A percentile compares a stretch with the other conserved stretches of the same genome.
Evolutionary conservation across 2,797 vertebrate genomes (phyloP).

Genomic region (Sparidentex hasta): DNA sequence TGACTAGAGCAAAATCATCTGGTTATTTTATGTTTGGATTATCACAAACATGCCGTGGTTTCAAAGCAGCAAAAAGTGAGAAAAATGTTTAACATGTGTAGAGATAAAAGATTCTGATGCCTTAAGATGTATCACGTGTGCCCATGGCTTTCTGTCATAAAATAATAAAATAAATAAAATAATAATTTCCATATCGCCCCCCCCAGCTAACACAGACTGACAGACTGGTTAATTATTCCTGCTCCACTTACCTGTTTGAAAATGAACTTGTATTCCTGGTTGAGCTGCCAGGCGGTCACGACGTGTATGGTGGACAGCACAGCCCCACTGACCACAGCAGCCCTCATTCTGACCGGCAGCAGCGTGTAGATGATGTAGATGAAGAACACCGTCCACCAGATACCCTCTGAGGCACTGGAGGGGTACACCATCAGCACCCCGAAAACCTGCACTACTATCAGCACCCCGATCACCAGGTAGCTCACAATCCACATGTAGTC

Average conservation of each 20-base stretch:
- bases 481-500: constrained; percentile 99
- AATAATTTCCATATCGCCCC: background rate
- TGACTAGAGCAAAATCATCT: no score
- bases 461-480: constrained; percentile 92
- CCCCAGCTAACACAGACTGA: background rate
- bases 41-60: no score
- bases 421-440: constrained; percentile 88
- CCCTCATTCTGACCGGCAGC: constrained; percentile 95
- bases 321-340: constrained; percentile 91
- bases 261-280: constrained; percentile 87
- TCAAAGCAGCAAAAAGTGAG: no score
- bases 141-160: background rate
- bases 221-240: background rate
- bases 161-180: no score
- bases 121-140: no score
- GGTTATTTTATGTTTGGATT: no score
- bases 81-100: no score
- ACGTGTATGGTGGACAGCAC: constrained; percentile 90
- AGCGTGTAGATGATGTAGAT: constrained; percentile 98
- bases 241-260: constrained; percentile 89
- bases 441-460: constrained; percentile 91
- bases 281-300: constrained; percentile 91
- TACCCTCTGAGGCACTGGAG: constrained; percentile 90
- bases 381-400: constrained; percentile 98
- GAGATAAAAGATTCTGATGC: no score